Base-by-base conservation (phyloP, 2,113 vertebrate genomes). In the Mohoua ochrocephala region DNA sequence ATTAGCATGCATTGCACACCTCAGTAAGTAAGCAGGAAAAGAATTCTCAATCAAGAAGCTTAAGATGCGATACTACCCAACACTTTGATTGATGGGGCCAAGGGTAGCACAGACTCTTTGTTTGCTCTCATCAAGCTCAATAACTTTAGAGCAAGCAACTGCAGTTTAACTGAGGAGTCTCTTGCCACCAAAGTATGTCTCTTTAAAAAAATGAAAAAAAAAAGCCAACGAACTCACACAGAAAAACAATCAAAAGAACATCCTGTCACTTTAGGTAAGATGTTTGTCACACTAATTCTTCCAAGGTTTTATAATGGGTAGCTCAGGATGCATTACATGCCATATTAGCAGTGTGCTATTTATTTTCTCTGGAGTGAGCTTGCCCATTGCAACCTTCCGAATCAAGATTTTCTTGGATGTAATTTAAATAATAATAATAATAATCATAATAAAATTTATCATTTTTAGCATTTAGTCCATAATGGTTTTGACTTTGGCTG, bases 31-130 rank as follows among this genome's bases (percentile, higher is more conserved):
- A 77, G 14, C 84, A 93, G 8, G n/a, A 20, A 27, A 96, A 17
- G 76, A 97, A 96, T 97, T 94, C 42, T 81, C 81, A 93, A 71
- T 94, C 39, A 42, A 79, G 52, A 83, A 17, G 39, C 39, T 93
- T 94, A 79, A 80, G 54, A 68, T 41, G 27, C 2, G 6, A 41
- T 61, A 44, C 42, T 56, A 19, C 24, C 52, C 78, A 89, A 11
- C 73, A 68, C 44, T 92, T 81, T 92, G 88, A 95, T 67, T 94
- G 76, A 91, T 96, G 33, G n/a, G 54, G 42, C 45, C 41, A 73
- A 31, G 18, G 18, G 47, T 77, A 81, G 78, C 41, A 35, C 13
- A 84, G 28, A 69, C 45, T 64, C 71, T n/a, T 35, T 76, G 50
- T 84, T 96, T 76, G 28, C 28, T 89, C 65, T 84, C 44, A 87